A percentile compares a stretch with the other conserved stretches of the same genome.
Evolutionary conservation across 2,888 invertebrate species (phyloP).

Genomic region (Andrena camellia): DNA sequence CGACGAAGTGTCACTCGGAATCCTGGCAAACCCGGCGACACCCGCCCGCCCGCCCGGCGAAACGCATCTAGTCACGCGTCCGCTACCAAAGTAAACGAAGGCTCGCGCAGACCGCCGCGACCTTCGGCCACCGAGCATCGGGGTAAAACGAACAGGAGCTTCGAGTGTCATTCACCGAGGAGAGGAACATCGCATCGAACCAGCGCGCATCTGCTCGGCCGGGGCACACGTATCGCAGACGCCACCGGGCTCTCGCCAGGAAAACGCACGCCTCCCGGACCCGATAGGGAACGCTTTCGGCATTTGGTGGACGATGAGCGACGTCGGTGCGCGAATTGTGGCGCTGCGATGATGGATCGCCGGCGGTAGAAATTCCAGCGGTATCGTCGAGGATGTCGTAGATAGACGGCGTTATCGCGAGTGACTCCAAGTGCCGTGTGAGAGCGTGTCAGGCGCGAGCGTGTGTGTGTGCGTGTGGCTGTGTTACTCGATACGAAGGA

Average conservation of each 20-base stretch:
- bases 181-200: neutral
- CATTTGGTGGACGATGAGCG: constrained; percentile 18
- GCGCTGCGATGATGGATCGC: constrained; percentile 7
- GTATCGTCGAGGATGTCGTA: constrained; percentile 53
- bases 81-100: constrained; percentile 52
- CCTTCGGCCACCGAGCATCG: neutral
- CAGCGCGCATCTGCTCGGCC: no score
- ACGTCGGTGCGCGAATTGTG: neutral
- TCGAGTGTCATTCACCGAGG: neutral
- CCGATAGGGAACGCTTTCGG: neutral
- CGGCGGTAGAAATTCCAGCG: constrained; percentile 5
- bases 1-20: constrained; percentile 22
- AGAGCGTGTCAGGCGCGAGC: neutral
- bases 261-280: neutral
- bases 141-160: neutral
- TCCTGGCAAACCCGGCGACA: neutral
- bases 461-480: neutral
- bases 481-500: constrained; percentile 21
- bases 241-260: neutral
- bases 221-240: no score
- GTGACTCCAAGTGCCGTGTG: constrained; percentile 5
- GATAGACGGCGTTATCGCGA: constrained; percentile 27
- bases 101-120: neutral
- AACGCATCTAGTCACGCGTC: constrained; percentile 56
- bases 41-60: constrained; percentile 17